Conservation (phyloP, 2,113 vertebrate genomes). For the Scomber scombrus region DNA sequence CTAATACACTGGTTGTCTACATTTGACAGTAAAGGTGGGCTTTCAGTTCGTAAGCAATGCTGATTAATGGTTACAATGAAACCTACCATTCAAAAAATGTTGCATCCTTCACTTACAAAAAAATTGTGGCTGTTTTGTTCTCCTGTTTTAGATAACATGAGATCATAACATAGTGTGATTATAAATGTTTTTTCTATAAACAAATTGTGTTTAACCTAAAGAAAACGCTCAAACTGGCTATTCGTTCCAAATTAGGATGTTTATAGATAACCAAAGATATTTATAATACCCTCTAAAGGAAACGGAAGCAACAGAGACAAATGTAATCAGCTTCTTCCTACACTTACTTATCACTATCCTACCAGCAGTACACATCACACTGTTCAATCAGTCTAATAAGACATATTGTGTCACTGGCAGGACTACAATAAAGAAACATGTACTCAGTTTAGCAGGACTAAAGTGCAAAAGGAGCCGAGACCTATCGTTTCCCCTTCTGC, state of each 20-base stretch:
- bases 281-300: not conserved
- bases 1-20: no score
- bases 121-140: no score
- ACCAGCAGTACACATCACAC: not conserved
- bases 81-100: no score
- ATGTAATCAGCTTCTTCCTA: not conserved
- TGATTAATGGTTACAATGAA: no score
- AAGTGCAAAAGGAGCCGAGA: conserved; percentile 5
- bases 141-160: no score
- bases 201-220: no score
- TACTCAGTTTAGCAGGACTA: not conserved
- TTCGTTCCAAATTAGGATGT: not conserved
- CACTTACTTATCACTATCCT: not conserved
- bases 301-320: not conserved
- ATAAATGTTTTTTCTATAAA: no score
- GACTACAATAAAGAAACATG: not conserved
- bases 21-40: no score
- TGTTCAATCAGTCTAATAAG: not conserved
- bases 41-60: no score
- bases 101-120: no score
- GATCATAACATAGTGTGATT: no score
- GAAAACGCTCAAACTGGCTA: no score
- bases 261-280: not conserved
- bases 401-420: not conserved
- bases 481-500: conserved; percentile 7